Percentiles rank a stretch among this genome's conserved stretches.
Conservation (phyloP, 2,888 invertebrate species). For the Caenorhabditis zanzibari region DNA sequence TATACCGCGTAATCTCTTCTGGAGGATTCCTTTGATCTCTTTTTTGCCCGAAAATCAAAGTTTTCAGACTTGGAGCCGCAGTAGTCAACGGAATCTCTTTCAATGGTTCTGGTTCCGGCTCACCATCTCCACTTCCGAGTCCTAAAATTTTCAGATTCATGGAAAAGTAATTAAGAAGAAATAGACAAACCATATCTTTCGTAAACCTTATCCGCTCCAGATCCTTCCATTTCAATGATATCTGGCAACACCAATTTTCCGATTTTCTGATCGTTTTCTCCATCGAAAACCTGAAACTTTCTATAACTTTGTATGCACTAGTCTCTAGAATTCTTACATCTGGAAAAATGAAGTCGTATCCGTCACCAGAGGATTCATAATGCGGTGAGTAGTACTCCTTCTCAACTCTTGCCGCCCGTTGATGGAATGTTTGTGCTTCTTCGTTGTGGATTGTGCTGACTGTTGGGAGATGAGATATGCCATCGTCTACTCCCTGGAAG, state of each 20-base stretch:
- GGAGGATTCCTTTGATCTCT: slow-evolving; percentile 63
- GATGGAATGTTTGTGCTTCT: slow-evolving; percentile 37
- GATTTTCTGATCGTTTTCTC: slow-evolving; percentile 67
- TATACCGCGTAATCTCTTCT: slow-evolving; percentile 61
- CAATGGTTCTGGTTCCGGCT: slow-evolving; percentile 4
- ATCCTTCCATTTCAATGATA: slow-evolving; percentile 72
- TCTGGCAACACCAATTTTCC: slow-evolving; percentile 77
- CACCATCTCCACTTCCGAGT: slow-evolving; percentile 10
- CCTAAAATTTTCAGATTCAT: too few relatives aligned
- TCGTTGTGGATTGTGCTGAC: slow-evolving; percentile 58
- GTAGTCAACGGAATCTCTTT: slow-evolving; percentile 50
- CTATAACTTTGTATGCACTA: neutral
- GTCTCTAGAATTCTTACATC: slow-evolving; percentile 29
- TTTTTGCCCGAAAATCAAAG: slow-evolving; percentile 71
- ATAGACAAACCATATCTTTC: slow-evolving; percentile 60
- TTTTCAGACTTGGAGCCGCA: slow-evolving; percentile 52
- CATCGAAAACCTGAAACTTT: slow-evolving; percentile 64
- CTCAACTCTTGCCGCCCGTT: slow-evolving; percentile 24
- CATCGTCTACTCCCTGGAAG: slow-evolving; percentile 67
- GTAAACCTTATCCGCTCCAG: slow-evolving; percentile 67
- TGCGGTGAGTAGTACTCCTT: slow-evolving; percentile 60
- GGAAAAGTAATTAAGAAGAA: too few relatives aligned
- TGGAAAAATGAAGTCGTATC: slow-evolving; percentile 67
- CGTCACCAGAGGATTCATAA: slow-evolving; percentile 69
- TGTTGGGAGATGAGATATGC: slow-evolving; percentile 63